phyloP scores from a whole-genome alignment of 2,113 vertebrate genomes.

The Pagrus major region DNA sequence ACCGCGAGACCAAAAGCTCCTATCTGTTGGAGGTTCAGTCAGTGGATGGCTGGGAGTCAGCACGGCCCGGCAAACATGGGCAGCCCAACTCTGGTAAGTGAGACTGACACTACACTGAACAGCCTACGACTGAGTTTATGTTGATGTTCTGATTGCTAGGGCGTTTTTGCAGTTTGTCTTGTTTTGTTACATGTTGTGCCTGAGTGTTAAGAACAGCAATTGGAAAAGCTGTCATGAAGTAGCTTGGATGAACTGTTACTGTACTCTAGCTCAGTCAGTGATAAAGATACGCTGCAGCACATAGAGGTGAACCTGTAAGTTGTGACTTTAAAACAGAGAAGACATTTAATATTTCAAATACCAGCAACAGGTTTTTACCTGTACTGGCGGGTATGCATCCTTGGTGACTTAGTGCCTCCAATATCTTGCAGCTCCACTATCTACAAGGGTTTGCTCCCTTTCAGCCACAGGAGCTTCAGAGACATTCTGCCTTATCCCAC shows the following conservation, averaged over 20 bases:
- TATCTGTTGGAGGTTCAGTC: slow-evolving; percentile 92
- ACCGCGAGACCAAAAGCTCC: slow-evolving; percentile 90
- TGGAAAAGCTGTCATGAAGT: not conserved
- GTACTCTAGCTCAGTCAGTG: not conserved
- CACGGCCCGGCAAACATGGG: slow-evolving; percentile 89
- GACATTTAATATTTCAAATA: not conserved
- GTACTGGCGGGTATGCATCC: no score
- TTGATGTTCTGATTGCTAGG: not conserved
- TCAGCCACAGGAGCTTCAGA: not conserved
- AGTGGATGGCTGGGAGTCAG: slow-evolving; percentile 89
- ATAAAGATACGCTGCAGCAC: not conserved
- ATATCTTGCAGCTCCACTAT: no score
- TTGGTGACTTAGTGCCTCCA: no score
- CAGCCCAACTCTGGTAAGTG: slow-evolving; percentile 90
- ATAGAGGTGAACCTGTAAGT: not conserved
- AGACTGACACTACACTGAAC: not conserved
- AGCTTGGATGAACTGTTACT: not conserved
- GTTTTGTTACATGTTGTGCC: not conserved
- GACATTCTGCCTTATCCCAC: not conserved
- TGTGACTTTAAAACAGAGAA: not conserved
- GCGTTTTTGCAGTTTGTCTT: not conserved
- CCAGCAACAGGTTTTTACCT: not conserved
- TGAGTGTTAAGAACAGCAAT: not conserved
- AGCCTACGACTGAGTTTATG: not conserved
- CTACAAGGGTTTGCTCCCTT: not conserved